Conservation (phyloP, 2,888 invertebrate species). For the Diogma glabrata region DNA sequence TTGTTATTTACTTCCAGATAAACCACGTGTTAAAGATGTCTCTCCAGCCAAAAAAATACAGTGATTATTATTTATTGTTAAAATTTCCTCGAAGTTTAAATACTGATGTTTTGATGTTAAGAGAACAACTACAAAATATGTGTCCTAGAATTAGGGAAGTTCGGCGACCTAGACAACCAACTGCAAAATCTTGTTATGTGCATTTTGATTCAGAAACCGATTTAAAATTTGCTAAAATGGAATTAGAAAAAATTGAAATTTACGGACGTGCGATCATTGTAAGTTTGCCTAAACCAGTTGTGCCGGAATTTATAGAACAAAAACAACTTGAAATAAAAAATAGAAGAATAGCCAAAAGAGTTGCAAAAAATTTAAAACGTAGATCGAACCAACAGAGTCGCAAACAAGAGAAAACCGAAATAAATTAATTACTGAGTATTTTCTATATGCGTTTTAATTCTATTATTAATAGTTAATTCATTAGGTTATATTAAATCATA, state of each 20-base stretch:
- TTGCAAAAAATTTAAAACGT: neutral
- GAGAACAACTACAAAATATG: conserved; percentile 1
- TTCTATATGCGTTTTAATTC: too few species aligned
- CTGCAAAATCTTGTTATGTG: neutral
- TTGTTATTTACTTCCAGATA: too few species aligned
- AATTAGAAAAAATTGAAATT: neutral
- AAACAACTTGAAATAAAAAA: too few species aligned
- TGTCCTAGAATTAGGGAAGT: neutral
- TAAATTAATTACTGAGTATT: too few species aligned
- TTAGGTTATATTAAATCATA: too few species aligned
- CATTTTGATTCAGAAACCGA: neutral
- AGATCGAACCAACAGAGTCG: too few species aligned
- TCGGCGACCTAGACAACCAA: neutral
- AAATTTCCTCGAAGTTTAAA: conserved; percentile 2
- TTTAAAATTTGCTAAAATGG: neutral
- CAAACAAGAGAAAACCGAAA: too few species aligned
- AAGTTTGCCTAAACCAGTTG: too few species aligned
- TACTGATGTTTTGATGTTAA: neutral
- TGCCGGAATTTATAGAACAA: neutral
- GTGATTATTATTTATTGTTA: neutral
- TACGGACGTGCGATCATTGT: neutral
- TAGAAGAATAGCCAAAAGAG: neutral
- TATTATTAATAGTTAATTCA: too few species aligned
- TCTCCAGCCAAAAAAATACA: too few species aligned
- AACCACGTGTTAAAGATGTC: too few species aligned